Evolutionary conservation across 1,140 invertebrate genomes (phyloP).

Genomic region (Lepidurus arcticus): DNA sequence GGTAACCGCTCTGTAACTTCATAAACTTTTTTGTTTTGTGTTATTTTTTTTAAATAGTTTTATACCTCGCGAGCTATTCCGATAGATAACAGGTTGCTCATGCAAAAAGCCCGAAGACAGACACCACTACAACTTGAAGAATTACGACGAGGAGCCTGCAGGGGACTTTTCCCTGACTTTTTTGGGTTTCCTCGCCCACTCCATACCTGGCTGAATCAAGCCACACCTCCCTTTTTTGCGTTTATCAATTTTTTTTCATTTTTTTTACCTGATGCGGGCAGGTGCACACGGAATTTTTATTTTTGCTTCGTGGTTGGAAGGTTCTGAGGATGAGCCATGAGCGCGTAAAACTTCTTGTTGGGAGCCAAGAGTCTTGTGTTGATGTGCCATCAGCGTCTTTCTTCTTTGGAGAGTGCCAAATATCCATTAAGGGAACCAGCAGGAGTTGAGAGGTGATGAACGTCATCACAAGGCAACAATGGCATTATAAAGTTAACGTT

Average conservation of each 20-base stretch:
- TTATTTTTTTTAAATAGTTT: neutral
- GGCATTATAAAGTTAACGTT: no score
- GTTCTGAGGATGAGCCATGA: neutral
- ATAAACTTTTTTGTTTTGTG: constrained; percentile 12
- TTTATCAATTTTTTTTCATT: neutral
- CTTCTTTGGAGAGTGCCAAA: neutral
- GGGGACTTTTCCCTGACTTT: constrained; percentile 1
- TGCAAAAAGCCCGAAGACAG: neutral
- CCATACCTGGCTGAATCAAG: neutral
- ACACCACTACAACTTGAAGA: constrained; percentile 18
- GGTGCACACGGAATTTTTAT: neutral
- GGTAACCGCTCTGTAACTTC: constrained; percentile 10
- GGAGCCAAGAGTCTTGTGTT: neutral
- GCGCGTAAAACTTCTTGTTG: neutral
- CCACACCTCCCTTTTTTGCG: constrained; percentile 7
- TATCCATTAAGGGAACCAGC: neutral
- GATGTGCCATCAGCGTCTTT: neutral
- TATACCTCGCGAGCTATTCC: constrained; percentile 1
- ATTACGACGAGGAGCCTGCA: constrained; percentile 6
- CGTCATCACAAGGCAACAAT: neutral
- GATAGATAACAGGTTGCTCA: constrained; percentile 7
- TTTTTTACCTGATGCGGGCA: neutral
- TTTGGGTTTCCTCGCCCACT: neutral
- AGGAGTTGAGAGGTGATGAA: neutral
- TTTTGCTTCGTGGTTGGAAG: neutral